These are phyloP conservation scores for Calypte anna DNA, from an alignment of 2,113 vertebrate genomes.

Conservation along the genomic window DNA sequence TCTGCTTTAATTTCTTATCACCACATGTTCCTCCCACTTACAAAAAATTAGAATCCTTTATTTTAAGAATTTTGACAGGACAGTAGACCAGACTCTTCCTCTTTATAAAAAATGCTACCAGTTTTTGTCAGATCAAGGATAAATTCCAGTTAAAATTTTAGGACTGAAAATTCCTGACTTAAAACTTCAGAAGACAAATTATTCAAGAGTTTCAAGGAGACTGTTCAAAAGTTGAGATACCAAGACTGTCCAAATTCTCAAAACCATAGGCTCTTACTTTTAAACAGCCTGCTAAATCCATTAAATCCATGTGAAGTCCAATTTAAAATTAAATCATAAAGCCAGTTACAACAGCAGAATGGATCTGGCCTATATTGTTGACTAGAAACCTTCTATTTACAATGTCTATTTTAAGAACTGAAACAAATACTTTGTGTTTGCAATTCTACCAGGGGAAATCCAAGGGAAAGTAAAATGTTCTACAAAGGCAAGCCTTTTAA, in stretches of 20 bases:
- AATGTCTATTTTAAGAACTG: neutral
- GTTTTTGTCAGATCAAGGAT: neutral
- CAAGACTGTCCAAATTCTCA: neutral
- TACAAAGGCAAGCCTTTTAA: neutral
- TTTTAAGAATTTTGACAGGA: neutral
- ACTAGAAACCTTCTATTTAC: neutral
- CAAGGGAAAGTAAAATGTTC: neutral
- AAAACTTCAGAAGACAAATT: neutral
- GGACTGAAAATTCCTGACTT: neutral
- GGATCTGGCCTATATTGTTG: neutral
- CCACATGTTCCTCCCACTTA: neutral
- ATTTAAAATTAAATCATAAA: neutral
- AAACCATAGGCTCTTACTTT: neutral
- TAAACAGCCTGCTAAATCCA: neutral
- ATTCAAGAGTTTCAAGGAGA: neutral
- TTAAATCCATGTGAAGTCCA: neutral
- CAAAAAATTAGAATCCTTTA: neutral
- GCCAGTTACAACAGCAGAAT: neutral
- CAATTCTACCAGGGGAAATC: neutral
- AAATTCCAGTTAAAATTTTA: neutral
- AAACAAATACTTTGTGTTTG: neutral
- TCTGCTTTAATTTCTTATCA: neutral
- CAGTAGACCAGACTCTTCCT: neutral
- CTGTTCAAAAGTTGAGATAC: neutral
- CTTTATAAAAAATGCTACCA: neutral